Evolutionary conservation across 2,113 vertebrate genomes (phyloP), one percentile per base, ranked within the genome.

Genomic region (Paradisaea rubra): DNA sequence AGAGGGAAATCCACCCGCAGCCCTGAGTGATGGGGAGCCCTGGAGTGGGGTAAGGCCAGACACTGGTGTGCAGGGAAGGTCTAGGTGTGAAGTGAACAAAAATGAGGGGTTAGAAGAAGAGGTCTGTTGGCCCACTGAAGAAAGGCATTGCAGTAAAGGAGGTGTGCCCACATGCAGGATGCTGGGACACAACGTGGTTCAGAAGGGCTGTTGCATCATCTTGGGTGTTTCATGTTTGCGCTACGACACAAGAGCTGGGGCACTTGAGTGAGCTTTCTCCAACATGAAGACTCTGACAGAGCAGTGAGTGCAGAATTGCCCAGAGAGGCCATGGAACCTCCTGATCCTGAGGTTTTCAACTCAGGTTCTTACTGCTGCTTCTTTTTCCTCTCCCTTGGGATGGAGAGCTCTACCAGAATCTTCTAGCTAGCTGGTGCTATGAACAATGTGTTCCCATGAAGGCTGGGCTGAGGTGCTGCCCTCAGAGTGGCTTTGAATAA

Each of bases 21-120:
- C 98, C 44, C 97, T 97, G 89, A 98, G 98, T 1, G 97, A 98
- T 66, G 96, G 98, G 1, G 98, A 98, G 84, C 96, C 97, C 44
- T 97, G 98, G 96, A 98, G 96, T 1, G 97, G 96, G 95, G 96
- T 89, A 53, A 82, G 97, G n/a, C 41, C 21, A 13, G 76, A 21
- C 68, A 7, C 39, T 37, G 24, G 7, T 50, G 30, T 33, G 27
- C 57, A 61, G 61, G 61, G 49, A 45, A 15, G 47, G 35, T 73
- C 21, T 59, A 31, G 60, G 8, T 21, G 30, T 79, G 63, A 56
- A 50, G 16, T 27, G 56, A 65, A 15, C 52, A 59, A 18, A 85
- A 82, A 27, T 28, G 11, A n/a, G 18, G 25, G 52, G 9, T 85
- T 49, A 3, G 35, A 70, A 88, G 50, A 56, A 63, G 39, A 83